phyloP scores from a whole-genome alignment of 2,797 vertebrate genomes.

The Triplophysa yarkandensis region DNA sequence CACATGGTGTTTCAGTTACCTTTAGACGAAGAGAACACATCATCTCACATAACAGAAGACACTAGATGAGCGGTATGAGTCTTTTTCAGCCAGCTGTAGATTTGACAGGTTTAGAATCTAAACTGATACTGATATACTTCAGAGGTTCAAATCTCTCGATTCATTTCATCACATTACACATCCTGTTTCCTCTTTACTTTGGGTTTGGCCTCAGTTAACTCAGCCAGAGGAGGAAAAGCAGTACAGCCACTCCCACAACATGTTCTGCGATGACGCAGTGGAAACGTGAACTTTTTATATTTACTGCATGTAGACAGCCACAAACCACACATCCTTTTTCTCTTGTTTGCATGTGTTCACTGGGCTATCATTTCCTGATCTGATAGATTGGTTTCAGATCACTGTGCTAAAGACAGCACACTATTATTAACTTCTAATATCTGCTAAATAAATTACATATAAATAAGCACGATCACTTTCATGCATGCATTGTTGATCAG shows the following conservation, averaged over 20 bases:
- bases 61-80: neutral
- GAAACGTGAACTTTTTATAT: conserved; percentile 54
- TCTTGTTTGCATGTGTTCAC: neutral
- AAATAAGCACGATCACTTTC: too few species aligned
- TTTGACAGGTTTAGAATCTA: neutral
- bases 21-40: conserved; percentile 12
- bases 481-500: too few species aligned
- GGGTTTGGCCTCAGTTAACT: conserved; percentile 6
- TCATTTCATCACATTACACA: neutral
- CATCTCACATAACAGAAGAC: conserved; percentile 12
- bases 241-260: conserved; percentile 22
- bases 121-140: neutral
- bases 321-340: conserved; percentile 13
- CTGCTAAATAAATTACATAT: too few species aligned
- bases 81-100: neutral
- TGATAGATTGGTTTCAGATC: neutral
- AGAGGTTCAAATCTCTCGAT: neutral
- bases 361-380: neutral
- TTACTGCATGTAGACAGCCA: conserved; percentile 25
- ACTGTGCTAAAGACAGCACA: neutral
- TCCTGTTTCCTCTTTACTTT: conserved; percentile 13
- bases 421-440: too few species aligned
- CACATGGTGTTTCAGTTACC: neutral
- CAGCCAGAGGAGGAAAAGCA: conserved; percentile 7
- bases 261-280: conserved; percentile 43